Evolutionary conservation across 2,888 invertebrate genomes (phyloP), one percentile per base, ranked within the genome.

Genomic region (Eristalis tenax): DNA sequence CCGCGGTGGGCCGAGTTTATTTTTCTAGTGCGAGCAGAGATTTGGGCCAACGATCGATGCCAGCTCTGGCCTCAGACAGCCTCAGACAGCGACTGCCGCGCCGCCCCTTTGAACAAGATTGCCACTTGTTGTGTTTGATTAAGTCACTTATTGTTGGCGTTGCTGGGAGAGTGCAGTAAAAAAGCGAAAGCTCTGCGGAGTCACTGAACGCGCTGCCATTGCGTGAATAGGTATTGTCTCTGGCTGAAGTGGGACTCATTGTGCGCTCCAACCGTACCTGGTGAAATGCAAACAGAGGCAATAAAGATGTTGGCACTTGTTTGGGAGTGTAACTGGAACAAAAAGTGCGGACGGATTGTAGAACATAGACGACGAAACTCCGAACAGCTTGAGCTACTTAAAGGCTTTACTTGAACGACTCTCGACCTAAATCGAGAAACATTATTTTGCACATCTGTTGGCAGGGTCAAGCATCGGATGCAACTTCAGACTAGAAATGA

Each of bases 11-110:
- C 73, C 43, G 63, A 64, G 50, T 61, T 64, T 59, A 13, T 23
- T 28, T 59, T 26, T 64, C 64, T 64, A n/a, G 74, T 63, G 40
- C 61, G 26, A 4, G 11, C 2, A n/a, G 35, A 74, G 56, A 74
- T 74, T 64, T 65, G 38, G 65, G 65, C 65, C 65, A 74, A 65
- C n/a, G 65, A 35, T 65, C 74, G 50, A 65, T 65, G 50, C 18
- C 18, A 1, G 18, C 50, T 50, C 18, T 18, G 18, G 18, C n/a
- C 18, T 6, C 18, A 8, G 8, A 6, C n/a, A 3, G 11, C 35
- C 8, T 32, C 43, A 26, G 5, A 5, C 32, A 8, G 32, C 2
- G 5, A 5, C 32, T 10, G 32, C 2, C 18, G 0, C 18, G 8
- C 18, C 50, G 8, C 50, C 50, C 18, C 50, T 18, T 18, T 43